Evolutionary conservation across 92 coral and sea anemone species (phyloP), one percentile per base, ranked within the genome.

Genomic region (Zoanthus gigantus): DNA sequence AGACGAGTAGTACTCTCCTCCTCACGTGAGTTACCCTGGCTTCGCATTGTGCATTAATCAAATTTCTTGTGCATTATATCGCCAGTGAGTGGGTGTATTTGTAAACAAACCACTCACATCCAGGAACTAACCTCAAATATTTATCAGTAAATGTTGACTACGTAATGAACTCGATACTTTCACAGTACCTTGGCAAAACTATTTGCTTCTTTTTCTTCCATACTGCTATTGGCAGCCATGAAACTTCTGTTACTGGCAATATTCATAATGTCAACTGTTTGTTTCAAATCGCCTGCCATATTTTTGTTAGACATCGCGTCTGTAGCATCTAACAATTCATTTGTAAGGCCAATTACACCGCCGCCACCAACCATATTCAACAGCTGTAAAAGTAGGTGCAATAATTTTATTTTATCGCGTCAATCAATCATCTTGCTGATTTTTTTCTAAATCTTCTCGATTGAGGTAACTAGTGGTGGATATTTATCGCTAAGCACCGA

Each of bases 251-350:
- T 82, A 17, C 89, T 89, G 72, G 95, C 74, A 17, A 57, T 74
- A 44, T 87, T 86, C 66, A 97, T 73, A 29, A 97, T 94, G 37
- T 83, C 86, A 23, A 97, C 94, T 9, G 96, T 92, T 13, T 92
- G 73, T 7, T 67, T 78, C 76, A 97, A 76, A 66, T 95, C 95
- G 28, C 99, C 99, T 57, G 94, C 95, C 68, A 88, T 87, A 31
- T 85, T 77, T 42, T 61, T 61, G 15, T 83, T 84, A 52, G 85
- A 84, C 44, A 86, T 72, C 45, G 83, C 47, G 16, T 67, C 86
- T 67, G 95, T 93, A 53, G 92, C 92, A 15, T 57, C 18, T 15
- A 54, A 78, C 76, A 94, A 83, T 30, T 86, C 86, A 6, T 77
- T 61, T 42, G 92, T 87, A 58, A 94, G n/a, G 57, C 86, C 90